Evolutionary conservation across 2,797 vertebrate genomes (phyloP).

Genomic region (Gouania willdenowi): DNA sequence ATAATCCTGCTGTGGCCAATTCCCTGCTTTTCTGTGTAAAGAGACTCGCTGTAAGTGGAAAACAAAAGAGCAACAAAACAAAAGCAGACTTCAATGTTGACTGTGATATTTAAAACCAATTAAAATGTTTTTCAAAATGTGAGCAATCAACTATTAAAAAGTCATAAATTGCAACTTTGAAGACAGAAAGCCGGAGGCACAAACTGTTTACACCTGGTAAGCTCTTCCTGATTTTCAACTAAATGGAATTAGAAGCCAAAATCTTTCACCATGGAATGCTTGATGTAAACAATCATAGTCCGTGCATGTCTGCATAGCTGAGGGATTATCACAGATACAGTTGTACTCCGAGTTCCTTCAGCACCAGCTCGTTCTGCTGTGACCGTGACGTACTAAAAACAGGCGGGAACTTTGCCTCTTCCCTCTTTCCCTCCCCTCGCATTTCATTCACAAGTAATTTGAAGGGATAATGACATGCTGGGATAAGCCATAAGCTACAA

Average conservation of each 20-base stretch:
- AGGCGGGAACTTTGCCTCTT: conserved; percentile 10
- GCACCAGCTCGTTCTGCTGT: conserved; percentile 58
- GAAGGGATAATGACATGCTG: conserved; percentile 12
- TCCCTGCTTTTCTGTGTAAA: no score
- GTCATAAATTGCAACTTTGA: no score
- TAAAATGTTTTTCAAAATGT: no score
- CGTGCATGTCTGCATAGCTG: conserved; percentile 60
- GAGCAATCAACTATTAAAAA: no score
- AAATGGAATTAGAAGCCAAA: background rate
- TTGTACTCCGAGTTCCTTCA: conserved; percentile 8
- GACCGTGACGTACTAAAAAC: conserved; percentile 23
- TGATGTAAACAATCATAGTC: conserved; percentile 37
- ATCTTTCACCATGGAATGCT: conserved; percentile 15
- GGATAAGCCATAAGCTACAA: background rate
- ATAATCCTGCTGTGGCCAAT: no score
- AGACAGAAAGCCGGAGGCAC: no score
- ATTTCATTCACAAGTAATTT: conserved; percentile 38
- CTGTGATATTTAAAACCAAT: no score
- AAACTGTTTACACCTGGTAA: background rate
- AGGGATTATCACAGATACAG: conserved; percentile 52
- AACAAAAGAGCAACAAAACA: no score
- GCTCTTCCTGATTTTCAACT: no score
- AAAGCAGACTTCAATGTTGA: no score
- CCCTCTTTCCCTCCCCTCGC: conserved; percentile 3
- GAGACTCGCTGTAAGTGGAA: no score